Evolutionary conservation across 2,797 vertebrate species (phyloP), one percentile per base, ranked within the genome.

Genomic region (Propithecus perrieri): DNA sequence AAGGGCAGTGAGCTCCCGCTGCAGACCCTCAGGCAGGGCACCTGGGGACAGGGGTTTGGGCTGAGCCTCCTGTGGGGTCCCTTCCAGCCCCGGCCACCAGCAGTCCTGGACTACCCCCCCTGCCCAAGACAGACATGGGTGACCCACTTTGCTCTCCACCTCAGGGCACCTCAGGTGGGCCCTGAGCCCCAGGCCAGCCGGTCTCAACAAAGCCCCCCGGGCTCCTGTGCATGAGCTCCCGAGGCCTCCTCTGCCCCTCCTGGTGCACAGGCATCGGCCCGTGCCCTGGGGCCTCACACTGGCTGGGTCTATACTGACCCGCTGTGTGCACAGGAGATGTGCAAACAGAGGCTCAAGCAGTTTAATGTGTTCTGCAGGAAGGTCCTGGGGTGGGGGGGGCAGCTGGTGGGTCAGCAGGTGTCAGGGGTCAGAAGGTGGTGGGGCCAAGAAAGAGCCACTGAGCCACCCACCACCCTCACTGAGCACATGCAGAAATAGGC

Each of bases 251-350:
- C 1, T 7, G 22, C 22, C 14, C 75, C 59, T 22, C 69, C 41
- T 8, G 18, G 14, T 5, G 2, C 3, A 7, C 7, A 2, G 0
- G 1, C 4, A 0, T 38, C 38, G 20, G 33, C 0, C 30, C 0
- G 0, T 38, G 41, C 87, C 3, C 1, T 5, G 41, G 38, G 24
- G 12, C 46, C 57, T 4, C 28, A 0, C 0, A 1, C 28, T 3
- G 1, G 5, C 20, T 3, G 74, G 30, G 33, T 17, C 53, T 15
- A 30, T 2, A 55, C 26, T 0, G 4, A 0, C 38, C 18, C 24
- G 0, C 65, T 65, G 7, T 17, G 26, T 12, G 35, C 3, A 4
- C 15, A 26, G 69, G 26, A 30, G 71, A 83, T 2, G 14, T 57
- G 22, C 24, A 24, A 22, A n/a, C 10, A 2, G 26, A 67, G 71